Evolutionary conservation across 2,888 invertebrate species (phyloP).

Genomic region (Sipunculus nudus): DNA sequence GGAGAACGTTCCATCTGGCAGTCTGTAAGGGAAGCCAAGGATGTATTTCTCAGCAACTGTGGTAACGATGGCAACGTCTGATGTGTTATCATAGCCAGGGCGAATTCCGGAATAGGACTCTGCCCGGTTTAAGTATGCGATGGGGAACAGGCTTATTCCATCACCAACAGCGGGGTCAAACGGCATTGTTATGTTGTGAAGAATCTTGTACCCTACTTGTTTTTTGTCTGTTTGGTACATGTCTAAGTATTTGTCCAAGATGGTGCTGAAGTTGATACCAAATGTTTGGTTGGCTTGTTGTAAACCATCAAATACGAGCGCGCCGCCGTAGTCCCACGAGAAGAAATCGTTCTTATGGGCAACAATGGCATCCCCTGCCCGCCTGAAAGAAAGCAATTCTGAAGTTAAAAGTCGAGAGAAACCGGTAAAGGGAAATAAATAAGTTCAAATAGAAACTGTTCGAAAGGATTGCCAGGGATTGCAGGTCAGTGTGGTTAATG

Average conservation of each 20-base stretch:
- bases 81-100: neutral
- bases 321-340: slow-evolving; percentile 17
- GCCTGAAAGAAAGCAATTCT: too few relatives aligned
- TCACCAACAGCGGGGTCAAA: slow-evolving; percentile 6
- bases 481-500: too few relatives aligned
- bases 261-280: neutral
- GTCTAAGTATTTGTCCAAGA: slow-evolving; percentile 10
- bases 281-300: neutral
- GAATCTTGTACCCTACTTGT: neutral
- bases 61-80: neutral
- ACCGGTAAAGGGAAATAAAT: too few relatives aligned
- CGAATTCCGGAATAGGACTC: neutral
- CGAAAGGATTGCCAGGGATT: too few relatives aligned
- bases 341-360: too few relatives aligned
- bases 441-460: too few relatives aligned
- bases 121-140: slow-evolving; percentile 8
- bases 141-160: slow-evolving; percentile 6
- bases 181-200: neutral
- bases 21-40: neutral
- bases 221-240: neutral
- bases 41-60: neutral
- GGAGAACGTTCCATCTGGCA: slow-evolving; percentile 13
- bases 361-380: too few relatives aligned
- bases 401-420: too few relatives aligned
- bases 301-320: slow-evolving; percentile 3